Evolutionary conservation across 2,797 vertebrate species (phyloP), one percentile per base, ranked within the genome.

Genomic region (Brotula barbata): DNA sequence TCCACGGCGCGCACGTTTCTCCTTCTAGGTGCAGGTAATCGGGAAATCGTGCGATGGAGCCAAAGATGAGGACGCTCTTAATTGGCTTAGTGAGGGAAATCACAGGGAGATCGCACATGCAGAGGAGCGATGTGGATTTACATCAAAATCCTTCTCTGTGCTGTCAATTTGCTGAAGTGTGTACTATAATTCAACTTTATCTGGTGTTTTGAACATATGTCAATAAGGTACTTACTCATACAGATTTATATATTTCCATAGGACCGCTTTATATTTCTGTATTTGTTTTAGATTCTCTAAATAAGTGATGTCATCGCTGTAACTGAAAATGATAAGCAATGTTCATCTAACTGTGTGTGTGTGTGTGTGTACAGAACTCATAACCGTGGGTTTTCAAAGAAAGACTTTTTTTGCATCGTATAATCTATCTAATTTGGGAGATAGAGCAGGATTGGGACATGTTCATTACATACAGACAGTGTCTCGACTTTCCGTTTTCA

Each of bases 211-310:
- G 58, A 80, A 68, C 67, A 60, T 88, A 73, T 57, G 64, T 82
- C 31, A 64, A 86, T 71, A 83, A 65, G 70, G 61, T 86, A 80
- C 81, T 83, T 84, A 73, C 63, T 64, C 84, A 76, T 81, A 84
- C 65, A 83, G 74, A 85, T 85, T 81, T 80, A 69, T 84, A 82
- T 84, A 86, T 92, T 88, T 88, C 77, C 78, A 86, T 88, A 85
- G 77, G 78, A 87, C 72, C 68, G 87, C 75, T 85, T 90, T 88
- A 83, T 83, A 89, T 85, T 88, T 83, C 62, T 88, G 83, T 78
- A 76, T 86, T 91, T 72, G 76, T 87, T 88, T 89, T 85, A 88
- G 87, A 75, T 45, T 84, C 64, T 83, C 67, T 64, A 71, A 57
- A 71, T 75, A 80, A 80, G 68, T 81, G 73, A 84, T 75, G 71